phyloP scores from a whole-genome alignment of 64 coral and sea anemone species.

The Trachythela sp. region DNA sequence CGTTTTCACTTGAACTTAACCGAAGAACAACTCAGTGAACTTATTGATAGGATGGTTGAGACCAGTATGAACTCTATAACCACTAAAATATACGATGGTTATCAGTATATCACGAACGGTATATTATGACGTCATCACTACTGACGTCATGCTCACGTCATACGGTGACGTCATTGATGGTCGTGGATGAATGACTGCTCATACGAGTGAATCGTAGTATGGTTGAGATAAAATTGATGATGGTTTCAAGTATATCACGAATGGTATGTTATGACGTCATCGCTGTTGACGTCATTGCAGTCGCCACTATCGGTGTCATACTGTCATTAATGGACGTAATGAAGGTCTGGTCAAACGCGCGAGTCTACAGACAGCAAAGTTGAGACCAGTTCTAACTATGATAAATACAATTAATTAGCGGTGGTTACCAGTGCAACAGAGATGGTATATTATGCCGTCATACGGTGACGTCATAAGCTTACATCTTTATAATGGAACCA shows the following conservation, averaged over 20 bases:
- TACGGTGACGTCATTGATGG: not conserved
- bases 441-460: no score
- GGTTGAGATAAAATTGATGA: constrained; percentile 94
- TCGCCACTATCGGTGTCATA: not conserved
- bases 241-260: constrained; percentile 90
- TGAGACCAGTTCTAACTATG: no score
- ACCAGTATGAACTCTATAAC: constrained; percentile 89
- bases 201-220: no score
- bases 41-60: constrained; percentile 81
- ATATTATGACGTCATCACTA: constrained; percentile 55
- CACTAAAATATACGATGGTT: constrained; percentile 94
- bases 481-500: no score
- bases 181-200: not conserved
- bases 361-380: no score
- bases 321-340: not conserved
- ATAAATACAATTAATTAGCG: no score
- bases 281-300: not conserved
- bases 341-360: not conserved
- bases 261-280: constrained; percentile 69
- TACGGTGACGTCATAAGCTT: no score
- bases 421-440: no score
- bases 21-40: constrained; percentile 79
- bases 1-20: constrained; percentile 95
- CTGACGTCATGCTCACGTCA: not conserved
- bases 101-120: constrained; percentile 91